phyloP scores from a whole-genome alignment of 1,140 invertebrate genomes.

The Rhizoglyphus robini region DNA sequence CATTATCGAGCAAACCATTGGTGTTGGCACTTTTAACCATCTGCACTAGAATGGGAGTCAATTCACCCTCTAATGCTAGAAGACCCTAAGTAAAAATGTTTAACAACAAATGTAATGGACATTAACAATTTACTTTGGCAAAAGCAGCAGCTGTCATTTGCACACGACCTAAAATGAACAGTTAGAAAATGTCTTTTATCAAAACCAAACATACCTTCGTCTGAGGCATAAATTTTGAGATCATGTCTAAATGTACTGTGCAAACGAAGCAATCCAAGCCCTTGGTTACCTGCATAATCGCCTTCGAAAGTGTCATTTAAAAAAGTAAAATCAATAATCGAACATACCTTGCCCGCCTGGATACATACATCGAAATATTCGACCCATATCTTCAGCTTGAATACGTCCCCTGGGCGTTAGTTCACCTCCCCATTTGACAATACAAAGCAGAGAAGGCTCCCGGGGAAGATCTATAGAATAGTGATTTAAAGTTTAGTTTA shows the following conservation, averaged over 20 bases:
- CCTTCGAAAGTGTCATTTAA: slow-evolving; percentile 39
- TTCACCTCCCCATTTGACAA: slow-evolving; percentile 98
- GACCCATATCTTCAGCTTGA: slow-evolving; percentile 91
- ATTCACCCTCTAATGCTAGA: slow-evolving; percentile 88
- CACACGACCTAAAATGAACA: slow-evolving; percentile 32
- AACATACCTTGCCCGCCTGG: slow-evolving; percentile 47
- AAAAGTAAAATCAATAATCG: slow-evolving; percentile 9
- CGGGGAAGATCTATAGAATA: slow-evolving; percentile 62
- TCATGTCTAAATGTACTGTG: slow-evolving; percentile 98
- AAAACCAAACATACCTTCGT: slow-evolving; percentile 55
- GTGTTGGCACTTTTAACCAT: slow-evolving; percentile 99
- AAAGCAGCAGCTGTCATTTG: slow-evolving; percentile 99
- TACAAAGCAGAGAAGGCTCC: slow-evolving; percentile 79
- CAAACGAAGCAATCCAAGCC: slow-evolving; percentile 74
- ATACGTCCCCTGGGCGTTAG: slow-evolving; percentile 91
- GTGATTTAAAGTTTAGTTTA: slow-evolving; percentile 29
- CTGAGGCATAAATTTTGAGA: slow-evolving; percentile 97
- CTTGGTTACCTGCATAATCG: slow-evolving; percentile 74
- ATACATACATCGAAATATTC: slow-evolving; percentile 98
- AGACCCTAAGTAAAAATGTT: slow-evolving; percentile 44
- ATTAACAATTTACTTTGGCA: slow-evolving; percentile 55
- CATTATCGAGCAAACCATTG: slow-evolving; percentile 92
- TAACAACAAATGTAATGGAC: background rate
- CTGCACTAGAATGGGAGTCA: slow-evolving; percentile 96
- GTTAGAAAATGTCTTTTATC: background rate